Evolutionary conservation across 1,140 invertebrate species (phyloP), one percentile per base, ranked within the genome.

Genomic region (Eriocheir sinensis): DNA sequence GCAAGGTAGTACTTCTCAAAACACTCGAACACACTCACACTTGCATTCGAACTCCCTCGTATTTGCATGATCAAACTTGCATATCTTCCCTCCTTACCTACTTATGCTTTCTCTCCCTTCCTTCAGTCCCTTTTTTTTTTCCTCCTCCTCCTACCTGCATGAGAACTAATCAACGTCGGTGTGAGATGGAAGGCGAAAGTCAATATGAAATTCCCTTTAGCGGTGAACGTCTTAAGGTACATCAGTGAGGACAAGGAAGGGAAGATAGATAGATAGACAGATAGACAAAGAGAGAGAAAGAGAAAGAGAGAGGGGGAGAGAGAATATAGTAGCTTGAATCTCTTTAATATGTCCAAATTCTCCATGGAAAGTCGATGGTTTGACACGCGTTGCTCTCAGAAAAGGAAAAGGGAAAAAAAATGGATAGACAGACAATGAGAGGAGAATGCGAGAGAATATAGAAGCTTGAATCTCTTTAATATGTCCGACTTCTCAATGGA

Each of bases 11-110:
- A 72, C 60, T n/a, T n/a, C n/a, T n/a, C n/a, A n/a, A 0, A 53
- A 21, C 48, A 53, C 60, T 72, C n/a, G 60, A n/a, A n/a, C 60
- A 72, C 27, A 72, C 60, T 72, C 60, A 72, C n/a, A 72, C 21
- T n/a, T 72, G 60, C 60, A 72, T 72, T 72, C n/a, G 6, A 72
- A 27, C 60, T 21, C 27, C n/a, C n/a, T 2, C n/a, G n/a, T 72
- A 72, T 72, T 72, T 72, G 60, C 60, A 72, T 72, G 40, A 90
- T 32, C 89, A 90, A 90, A 90, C 36, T 3, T 48, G 0, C 41
- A 0, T 32, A 85, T 85, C 12, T 12, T 17, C 88, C 30, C 38
- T 53, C 90, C n/a, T 72, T 21, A 30, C 38, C 91, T 48, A 0
- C 72, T 81, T 36, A 27, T 83, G n/a, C 21, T 36, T 21, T 83